Conservation (phyloP, 2,113 vertebrate species). For the Crotalus viridis region DNA sequence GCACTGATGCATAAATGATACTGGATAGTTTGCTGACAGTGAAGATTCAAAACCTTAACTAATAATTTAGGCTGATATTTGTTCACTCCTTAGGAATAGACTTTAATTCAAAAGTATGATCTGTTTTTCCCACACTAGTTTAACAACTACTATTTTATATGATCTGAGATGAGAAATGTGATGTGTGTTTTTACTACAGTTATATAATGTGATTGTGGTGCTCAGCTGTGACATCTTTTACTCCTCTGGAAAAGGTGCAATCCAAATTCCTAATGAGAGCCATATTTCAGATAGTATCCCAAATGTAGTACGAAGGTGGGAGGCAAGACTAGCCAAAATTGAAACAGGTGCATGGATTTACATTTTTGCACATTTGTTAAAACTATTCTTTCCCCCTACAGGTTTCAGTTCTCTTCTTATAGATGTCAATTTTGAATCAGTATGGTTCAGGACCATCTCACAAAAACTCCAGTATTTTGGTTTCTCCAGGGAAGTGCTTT, state of each 20-base stretch:
- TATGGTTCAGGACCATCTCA: not conserved
- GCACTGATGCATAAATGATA: not conserved
- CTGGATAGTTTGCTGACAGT: not conserved
- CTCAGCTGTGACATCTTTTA: not conserved
- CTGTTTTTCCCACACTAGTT: not conserved
- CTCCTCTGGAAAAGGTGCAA: not conserved
- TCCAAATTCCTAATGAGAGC: not conserved
- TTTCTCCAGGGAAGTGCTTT: not conserved
- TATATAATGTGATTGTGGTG: not conserved
- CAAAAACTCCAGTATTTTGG: not conserved
- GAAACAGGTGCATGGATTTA: not conserved
- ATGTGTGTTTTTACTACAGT: slow-evolving; percentile 44
- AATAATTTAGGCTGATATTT: not conserved
- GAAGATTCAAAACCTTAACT: not conserved
- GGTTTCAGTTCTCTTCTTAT: not conserved
- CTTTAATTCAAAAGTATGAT: not conserved
- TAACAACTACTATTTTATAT: not conserved
- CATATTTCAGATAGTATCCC: not conserved
- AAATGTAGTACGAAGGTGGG: not conserved
- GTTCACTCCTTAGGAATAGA: not conserved
- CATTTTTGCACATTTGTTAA: not conserved
- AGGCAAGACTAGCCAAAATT: not conserved
- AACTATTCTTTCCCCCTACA: not conserved
- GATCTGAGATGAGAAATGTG: slow-evolving; percentile 24
- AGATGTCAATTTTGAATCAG: not conserved